Evolutionary conservation across 2,888 invertebrate species (phyloP).

Genomic region (Cynaeus angustus): DNA sequence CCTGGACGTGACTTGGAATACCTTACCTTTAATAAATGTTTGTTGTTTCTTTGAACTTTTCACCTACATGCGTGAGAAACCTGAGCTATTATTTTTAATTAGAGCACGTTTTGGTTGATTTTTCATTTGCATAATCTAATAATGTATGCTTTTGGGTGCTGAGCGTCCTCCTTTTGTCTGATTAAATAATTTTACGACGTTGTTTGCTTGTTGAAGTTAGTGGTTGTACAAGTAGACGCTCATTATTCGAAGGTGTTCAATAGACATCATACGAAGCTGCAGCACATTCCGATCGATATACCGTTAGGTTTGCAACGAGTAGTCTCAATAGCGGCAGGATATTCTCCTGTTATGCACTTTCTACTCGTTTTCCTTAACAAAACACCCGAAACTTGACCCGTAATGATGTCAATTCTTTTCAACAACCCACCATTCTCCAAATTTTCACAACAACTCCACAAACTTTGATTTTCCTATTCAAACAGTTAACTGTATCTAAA

Average conservation of each 20-base stretch:
- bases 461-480: constrained; percentile 41
- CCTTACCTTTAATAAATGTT: constrained; percentile 43
- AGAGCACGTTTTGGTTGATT: constrained; percentile 26
- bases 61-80: constrained; percentile 37
- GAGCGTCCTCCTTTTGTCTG: constrained; percentile 12
- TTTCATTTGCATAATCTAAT: constrained; percentile 38
- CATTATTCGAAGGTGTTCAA: constrained; percentile 47
- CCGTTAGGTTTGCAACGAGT: constrained; percentile 48
- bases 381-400: constrained; percentile 48
- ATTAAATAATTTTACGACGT: constrained; percentile 36
- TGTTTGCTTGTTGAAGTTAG: constrained; percentile 22
- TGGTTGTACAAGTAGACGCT: constrained; percentile 18
- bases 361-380: constrained; percentile 46
- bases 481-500: constrained; percentile 28
- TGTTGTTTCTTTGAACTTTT: constrained; percentile 45
- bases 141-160: constrained; percentile 9
- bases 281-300: constrained; percentile 46
- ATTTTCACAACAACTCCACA: constrained; percentile 37
- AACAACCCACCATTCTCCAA: constrained; percentile 37
- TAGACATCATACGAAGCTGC: constrained; percentile 48
- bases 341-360: constrained; percentile 51
- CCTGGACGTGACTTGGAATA: constrained; percentile 50
- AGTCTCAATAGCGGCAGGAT: constrained; percentile 48
- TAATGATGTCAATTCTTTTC: constrained; percentile 49
- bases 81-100: constrained; percentile 36